Base-by-base conservation (phyloP, 2,113 vertebrate species). In the Cebidichthys violaceus region DNA sequence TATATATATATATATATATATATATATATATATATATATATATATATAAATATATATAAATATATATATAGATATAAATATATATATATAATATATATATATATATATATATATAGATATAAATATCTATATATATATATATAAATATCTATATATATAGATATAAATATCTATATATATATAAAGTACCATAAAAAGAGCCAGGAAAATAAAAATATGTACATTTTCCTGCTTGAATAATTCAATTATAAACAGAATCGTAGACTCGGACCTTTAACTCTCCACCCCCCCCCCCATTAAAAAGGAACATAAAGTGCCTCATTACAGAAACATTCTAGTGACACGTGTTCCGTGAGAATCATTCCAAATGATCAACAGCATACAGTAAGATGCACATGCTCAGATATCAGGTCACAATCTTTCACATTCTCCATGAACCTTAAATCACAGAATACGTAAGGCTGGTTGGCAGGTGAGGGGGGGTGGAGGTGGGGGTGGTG, bases 121-220 rank as follows among this genome's bases (percentile, higher is more conserved):
- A n/a, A n/a, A n/a, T n/a, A n/a, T n/a, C n/a, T n/a, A n/a, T n/a
- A n/a, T n/a, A n/a, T n/a, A n/a, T n/a, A n/a, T n/a, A n/a, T n/a
- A n/a, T n/a, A n/a, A n/a, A n/a, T n/a, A n/a, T n/a, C n/a, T n/a
- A n/a, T n/a, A n/a, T n/a, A n/a, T n/a, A n/a, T n/a, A n/a, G n/a
- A n/a, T n/a, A n/a, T n/a, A n/a, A n/a, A n/a, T n/a, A n/a, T n/a
- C n/a, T n/a, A n/a, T n/a, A n/a, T n/a, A 86, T 81, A 87, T 85
- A 92, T 75, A 83, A 85, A 90, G 90, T 90, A 93, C 86, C 89
- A 81, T 92, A 92, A 92, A 50, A 93, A 92, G 66, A 84, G 54
- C 3, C 54, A 86, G 88, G 80, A 86, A 89, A 88, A 87, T 83
- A 87, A 77, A 92, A 91, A 92, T 83, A 83, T 89, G 45, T 84